Evolutionary conservation across 2,113 vertebrate species (phyloP).

Genomic region (Bubo blakistoni): DNA sequence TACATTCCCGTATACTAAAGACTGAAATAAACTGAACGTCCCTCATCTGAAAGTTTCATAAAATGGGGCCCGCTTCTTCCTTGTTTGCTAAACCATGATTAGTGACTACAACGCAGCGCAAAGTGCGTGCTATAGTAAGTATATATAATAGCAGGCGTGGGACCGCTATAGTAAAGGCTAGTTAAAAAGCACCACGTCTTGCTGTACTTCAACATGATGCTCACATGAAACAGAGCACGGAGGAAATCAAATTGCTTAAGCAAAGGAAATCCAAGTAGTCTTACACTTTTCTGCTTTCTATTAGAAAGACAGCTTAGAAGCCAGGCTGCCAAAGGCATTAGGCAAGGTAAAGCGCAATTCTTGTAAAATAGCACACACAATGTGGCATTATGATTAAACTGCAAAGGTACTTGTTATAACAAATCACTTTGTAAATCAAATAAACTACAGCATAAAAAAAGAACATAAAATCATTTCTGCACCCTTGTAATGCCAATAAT

Average conservation of each 20-base stretch:
- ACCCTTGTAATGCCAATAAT: constrained; percentile 71
- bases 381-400: constrained; percentile 69
- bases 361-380: constrained; percentile 51
- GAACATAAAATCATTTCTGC: constrained; percentile 58
- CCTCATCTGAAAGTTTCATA: constrained; percentile 76
- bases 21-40: constrained; percentile 75
- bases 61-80: constrained; percentile 31
- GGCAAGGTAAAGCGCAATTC: constrained; percentile 20
- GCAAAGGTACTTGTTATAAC: constrained; percentile 72
- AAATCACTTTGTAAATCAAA: constrained; percentile 76
- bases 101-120: not conserved
- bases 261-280: constrained; percentile 24
- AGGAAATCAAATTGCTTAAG: constrained; percentile 54
- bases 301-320: not conserved
- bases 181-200: constrained; percentile 27
- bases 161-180: constrained; percentile 18
- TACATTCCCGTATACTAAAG: constrained; percentile 76
- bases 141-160: constrained; percentile 26
- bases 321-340: constrained; percentile 57
- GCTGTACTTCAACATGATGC: constrained; percentile 9
- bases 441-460: constrained; percentile 66
- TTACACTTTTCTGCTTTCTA: constrained; percentile 6
- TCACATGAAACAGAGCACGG: constrained; percentile 44
- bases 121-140: not conserved
- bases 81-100: constrained; percentile 47